phyloP scores from a whole-genome alignment of 2,113 vertebrate species.

The Salvator merianae region DNA sequence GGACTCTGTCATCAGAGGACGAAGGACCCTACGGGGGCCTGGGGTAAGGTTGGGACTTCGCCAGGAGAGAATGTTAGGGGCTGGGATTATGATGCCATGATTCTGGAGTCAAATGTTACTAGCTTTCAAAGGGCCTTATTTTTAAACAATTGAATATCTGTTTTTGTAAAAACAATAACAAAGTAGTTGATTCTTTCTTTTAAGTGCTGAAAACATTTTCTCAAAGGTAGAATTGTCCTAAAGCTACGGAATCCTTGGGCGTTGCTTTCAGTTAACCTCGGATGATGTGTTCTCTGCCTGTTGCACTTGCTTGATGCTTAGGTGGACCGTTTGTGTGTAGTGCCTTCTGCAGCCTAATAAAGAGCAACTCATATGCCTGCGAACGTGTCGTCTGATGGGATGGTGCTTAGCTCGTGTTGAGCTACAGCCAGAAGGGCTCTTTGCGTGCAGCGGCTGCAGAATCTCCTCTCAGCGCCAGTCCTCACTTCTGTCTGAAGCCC shows the following conservation, averaged over 20 bases:
- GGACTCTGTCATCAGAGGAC: too few species aligned
- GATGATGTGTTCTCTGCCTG: background rate
- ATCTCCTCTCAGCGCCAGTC: too few species aligned
- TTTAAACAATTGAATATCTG: background rate
- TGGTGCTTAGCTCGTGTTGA: too few species aligned
- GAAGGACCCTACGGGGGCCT: too few species aligned
- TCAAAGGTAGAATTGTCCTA: background rate
- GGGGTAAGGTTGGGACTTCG: too few species aligned
- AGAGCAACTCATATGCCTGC: background rate
- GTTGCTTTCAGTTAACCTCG: too few species aligned
- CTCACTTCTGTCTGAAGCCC: too few species aligned
- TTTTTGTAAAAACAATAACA: background rate
- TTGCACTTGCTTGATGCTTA: background rate
- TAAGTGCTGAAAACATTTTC: background rate
- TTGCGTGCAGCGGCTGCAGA: too few species aligned
- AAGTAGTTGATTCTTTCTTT: background rate
- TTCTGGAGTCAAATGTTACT: background rate
- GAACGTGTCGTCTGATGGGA: too few species aligned
- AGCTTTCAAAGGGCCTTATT: conserved; percentile 23
- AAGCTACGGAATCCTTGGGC: background rate
- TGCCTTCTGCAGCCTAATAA: background rate
- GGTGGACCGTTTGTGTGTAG: background rate
- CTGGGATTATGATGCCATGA: background rate
- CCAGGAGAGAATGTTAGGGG: background rate
- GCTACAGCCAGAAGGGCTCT: too few species aligned